phyloP scores from a whole-genome alignment of 2,888 invertebrate species.

The Heliconius hortense region DNA sequence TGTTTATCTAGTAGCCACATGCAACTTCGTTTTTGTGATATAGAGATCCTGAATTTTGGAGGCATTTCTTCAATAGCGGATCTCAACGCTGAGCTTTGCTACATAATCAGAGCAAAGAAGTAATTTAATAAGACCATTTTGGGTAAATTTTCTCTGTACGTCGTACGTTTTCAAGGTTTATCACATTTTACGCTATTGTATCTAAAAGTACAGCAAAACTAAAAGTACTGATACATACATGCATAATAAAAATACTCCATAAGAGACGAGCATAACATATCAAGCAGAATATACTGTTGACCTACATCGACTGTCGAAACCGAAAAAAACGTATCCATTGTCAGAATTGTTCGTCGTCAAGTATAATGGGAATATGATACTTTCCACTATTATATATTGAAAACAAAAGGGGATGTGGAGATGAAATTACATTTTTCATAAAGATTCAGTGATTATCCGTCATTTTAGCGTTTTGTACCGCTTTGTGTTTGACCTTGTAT shows the following conservation, averaged over 20 bases:
- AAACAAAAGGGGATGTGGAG: conserved; percentile 9
- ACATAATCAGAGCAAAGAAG: too few relatives aligned
- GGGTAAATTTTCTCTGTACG: neutral
- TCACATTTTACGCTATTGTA: neutral
- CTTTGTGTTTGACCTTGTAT: conserved; percentile 9
- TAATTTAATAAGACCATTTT: neutral
- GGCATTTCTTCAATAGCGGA: too few relatives aligned
- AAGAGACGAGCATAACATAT: conserved; percentile 5
- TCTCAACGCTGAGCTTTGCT: too few relatives aligned
- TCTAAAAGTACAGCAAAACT: neutral
- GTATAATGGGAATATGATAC: conserved; percentile 11
- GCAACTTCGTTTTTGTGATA: too few relatives aligned
- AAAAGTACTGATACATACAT: neutral
- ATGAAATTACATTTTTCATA: conserved; percentile 12
- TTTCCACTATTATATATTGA: conserved; percentile 12
- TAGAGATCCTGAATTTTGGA: too few relatives aligned
- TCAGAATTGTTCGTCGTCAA: conserved; percentile 10
- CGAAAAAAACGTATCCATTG: conserved; percentile 19
- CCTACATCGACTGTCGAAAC: conserved; percentile 17
- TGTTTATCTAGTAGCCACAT: neutral
- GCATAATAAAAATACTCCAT: neutral
- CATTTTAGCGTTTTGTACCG: neutral
- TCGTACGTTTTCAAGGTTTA: neutral
- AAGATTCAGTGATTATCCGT: neutral
- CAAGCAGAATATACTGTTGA: conserved; percentile 15